Evolutionary conservation across 1,140 invertebrate species (phyloP).

Genomic region (Metopolophium dirhodum): DNA sequence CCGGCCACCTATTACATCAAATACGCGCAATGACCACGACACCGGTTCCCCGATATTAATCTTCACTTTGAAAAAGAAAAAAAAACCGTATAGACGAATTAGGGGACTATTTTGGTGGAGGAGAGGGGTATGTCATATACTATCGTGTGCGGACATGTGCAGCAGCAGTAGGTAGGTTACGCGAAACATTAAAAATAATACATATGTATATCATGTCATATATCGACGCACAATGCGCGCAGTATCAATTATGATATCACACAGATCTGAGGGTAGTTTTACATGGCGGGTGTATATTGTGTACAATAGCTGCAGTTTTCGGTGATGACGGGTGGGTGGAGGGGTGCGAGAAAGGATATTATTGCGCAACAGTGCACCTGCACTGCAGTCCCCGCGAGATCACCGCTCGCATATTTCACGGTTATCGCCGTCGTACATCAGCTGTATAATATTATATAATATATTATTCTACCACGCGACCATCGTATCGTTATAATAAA

Average conservation of each 20-base stretch:
- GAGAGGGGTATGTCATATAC: background rate
- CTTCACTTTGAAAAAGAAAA: background rate
- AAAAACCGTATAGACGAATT: background rate
- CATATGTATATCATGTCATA: background rate
- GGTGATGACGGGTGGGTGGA: rapidly evolving
- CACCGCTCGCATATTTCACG: slow-evolving; percentile 34
- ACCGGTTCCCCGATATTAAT: background rate
- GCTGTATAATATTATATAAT: background rate
- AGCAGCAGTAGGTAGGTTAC: background rate
- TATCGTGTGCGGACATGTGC: background rate
- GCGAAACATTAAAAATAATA: background rate
- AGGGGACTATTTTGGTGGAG: background rate
- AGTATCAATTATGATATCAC: slow-evolving; percentile 52
- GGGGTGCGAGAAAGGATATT: background rate
- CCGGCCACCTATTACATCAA: background rate
- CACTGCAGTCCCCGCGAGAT: background rate
- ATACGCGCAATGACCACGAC: background rate
- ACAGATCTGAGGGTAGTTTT: too few relatives aligned
- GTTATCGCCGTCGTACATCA: slow-evolving; percentile 35
- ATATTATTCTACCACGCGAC: background rate
- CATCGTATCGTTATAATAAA: background rate
- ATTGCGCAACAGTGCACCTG: slow-evolving; percentile 2
- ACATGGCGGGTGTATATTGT: background rate
- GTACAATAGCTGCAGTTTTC: background rate
- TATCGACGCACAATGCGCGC: background rate